Evolutionary conservation across 2,797 vertebrate genomes (phyloP).

Genomic region (Malacoraja senta): DNA sequence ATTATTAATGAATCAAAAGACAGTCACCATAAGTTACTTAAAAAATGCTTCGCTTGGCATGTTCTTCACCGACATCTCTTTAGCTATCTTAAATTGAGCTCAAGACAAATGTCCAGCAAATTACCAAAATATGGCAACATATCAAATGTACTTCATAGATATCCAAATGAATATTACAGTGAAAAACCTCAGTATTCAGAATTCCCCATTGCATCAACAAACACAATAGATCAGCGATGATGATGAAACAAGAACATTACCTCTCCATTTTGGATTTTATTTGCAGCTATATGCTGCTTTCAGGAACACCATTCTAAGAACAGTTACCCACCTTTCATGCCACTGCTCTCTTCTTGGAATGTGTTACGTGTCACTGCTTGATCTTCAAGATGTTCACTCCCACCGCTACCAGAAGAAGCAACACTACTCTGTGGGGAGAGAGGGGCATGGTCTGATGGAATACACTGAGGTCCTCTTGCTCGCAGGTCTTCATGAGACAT

Average conservation of each 20-base stretch:
- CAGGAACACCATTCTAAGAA: conserved; percentile 15
- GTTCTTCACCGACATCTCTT: neutral
- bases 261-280: neutral
- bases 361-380: conserved; percentile 80
- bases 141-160: neutral
- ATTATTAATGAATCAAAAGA: neutral
- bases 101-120: neutral
- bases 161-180: neutral
- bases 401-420: conserved; percentile 94
- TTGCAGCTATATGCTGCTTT: neutral
- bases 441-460: conserved; percentile 86
- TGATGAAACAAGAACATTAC: neutral
- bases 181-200: neutral
- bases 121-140: neutral
- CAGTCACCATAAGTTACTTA: neutral
- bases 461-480: conserved; percentile 73
- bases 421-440: conserved; percentile 98
- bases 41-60: neutral
- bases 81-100: neutral
- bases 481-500: conserved; percentile 98
- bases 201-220: neutral
- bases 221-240: neutral
- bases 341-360: conserved; percentile 95
- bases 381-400: conserved; percentile 97
- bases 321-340: conserved; percentile 91